phyloP scores from a whole-genome alignment of 2,888 invertebrate species.

The Tetranychus truncatus region DNA sequence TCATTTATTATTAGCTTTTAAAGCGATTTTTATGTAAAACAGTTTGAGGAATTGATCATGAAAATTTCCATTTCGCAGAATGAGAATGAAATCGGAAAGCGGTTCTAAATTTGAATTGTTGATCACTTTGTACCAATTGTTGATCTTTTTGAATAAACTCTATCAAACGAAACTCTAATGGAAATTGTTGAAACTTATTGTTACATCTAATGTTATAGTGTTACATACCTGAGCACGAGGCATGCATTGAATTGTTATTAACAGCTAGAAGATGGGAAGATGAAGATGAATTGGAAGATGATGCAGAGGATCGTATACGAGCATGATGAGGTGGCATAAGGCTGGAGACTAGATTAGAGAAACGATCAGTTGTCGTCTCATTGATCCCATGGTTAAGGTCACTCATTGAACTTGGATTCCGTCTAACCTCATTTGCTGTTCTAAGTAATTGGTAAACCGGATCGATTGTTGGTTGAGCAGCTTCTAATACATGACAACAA shows the following conservation, averaged over 20 bases:
- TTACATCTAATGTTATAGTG: background rate
- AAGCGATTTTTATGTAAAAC: too few species aligned
- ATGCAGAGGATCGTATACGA: constrained; percentile 24
- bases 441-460: constrained; percentile 84
- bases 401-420: constrained; percentile 11
- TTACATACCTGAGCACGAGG: constrained; percentile 25
- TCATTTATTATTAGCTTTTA: too few species aligned
- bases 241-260: constrained; percentile 23
- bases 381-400: constrained; percentile 9
- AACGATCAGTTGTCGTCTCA: background rate
- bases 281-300: constrained; percentile 26
- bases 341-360: background rate
- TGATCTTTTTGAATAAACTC: background rate
- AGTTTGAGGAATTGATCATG: too few species aligned
- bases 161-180: background rate
- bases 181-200: background rate
- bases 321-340: constrained; percentile 6
- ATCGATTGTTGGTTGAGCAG: constrained; percentile 44
- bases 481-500: too few species aligned
- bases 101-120: too few species aligned
- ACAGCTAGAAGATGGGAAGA: constrained; percentile 26
- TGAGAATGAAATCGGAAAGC: too few species aligned
- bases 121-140: too few species aligned
- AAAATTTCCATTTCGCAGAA: too few species aligned
- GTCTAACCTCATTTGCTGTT: constrained; percentile 64